Evolutionary conservation across 2,113 vertebrate genomes (phyloP).

Genomic region (Alosa alosa): DNA sequence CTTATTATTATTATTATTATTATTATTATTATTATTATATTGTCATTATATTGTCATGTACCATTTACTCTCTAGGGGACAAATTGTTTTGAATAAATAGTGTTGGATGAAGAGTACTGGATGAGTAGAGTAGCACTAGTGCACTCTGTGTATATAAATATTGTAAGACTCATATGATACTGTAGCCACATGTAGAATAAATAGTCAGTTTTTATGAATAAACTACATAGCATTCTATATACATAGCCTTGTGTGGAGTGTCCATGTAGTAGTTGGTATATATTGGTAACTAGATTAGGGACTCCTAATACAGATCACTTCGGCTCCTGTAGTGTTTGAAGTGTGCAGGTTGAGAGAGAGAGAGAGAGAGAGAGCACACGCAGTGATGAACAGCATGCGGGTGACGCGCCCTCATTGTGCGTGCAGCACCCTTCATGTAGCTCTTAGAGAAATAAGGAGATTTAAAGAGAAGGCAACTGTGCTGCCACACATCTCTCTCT

Average conservation of each 20-base stretch:
- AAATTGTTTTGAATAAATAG: too few relatives aligned
- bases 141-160: neutral
- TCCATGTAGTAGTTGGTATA: neutral
- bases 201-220: neutral
- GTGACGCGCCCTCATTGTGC: conserved; percentile 15
- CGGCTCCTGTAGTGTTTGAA: neutral
- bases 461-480: conserved; percentile 20
- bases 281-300: neutral
- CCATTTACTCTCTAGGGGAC: neutral
- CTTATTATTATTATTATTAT: neutral
- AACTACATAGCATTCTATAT: neutral
- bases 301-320: neutral
- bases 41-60: neutral
- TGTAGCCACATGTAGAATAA: neutral
- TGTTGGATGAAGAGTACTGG: neutral
- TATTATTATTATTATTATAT: too few relatives aligned
- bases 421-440: neutral
- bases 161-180: neutral
- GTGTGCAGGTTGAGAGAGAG: neutral
- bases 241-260: neutral
- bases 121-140: neutral
- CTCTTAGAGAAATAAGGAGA: neutral
- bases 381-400: conserved; percentile 13
- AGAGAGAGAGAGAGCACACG: neutral
- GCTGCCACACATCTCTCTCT: neutral